Evolutionary conservation across 1,140 invertebrate species (phyloP).

Genomic region (Drosophila bipectinata): DNA sequence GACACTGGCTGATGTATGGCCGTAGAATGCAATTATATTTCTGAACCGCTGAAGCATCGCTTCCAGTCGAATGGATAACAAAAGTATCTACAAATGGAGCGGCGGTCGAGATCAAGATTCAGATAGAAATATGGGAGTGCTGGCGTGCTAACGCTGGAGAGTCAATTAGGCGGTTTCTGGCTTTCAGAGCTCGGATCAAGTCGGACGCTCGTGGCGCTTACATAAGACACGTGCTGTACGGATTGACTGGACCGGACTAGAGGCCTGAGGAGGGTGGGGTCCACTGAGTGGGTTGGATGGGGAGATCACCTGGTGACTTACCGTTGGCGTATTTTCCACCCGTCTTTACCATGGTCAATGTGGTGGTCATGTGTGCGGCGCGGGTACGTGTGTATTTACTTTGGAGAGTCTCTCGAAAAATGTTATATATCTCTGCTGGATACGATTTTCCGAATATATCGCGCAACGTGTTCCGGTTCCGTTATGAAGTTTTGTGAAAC

Average conservation of each 20-base stretch:
- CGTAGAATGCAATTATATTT: conserved; percentile 25
- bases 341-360: conserved; percentile 74
- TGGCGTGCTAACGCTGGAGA: conserved; percentile 17
- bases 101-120: conserved; percentile 25
- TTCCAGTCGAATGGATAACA: conserved; percentile 14
- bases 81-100: conserved; percentile 39
- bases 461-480: conserved; percentile 68
- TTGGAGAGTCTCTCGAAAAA: conserved; percentile 1
- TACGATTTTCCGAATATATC: conserved; percentile 39
- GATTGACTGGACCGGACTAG: neutral
- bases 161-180: conserved; percentile 57
- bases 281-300: neutral
- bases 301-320: conserved; percentile 32
- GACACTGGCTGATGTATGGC: conserved; percentile 1
- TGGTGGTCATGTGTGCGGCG: conserved; percentile 73
- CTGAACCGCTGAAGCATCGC: conserved; percentile 9
- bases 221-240: conserved; percentile 56
- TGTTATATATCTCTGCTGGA: conserved; percentile 43
- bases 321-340: conserved; percentile 78
- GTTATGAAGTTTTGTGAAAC: conserved; percentile 59
- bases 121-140: conserved; percentile 41
- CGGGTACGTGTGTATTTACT: conserved; percentile 35
- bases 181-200: conserved; percentile 30
- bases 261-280: no score
- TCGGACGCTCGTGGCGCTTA: conserved; percentile 39